Conservation (phyloP, 2,888 invertebrate species). For the Noctua pronuba region DNA sequence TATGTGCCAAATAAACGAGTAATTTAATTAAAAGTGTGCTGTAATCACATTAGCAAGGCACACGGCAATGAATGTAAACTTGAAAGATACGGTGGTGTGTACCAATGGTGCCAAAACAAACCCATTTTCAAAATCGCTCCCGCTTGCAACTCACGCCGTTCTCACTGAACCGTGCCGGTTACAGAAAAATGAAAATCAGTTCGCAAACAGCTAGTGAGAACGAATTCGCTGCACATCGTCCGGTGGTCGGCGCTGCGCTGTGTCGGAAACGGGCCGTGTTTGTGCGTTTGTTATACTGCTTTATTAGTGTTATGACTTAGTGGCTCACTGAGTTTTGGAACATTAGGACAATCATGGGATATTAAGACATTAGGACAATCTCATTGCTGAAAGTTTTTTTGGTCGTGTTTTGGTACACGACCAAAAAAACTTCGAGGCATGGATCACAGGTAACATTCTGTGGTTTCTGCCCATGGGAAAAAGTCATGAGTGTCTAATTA, state of each 20-base stretch:
- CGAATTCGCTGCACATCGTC: constrained; percentile 61
- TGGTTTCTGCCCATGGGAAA: too few relatives aligned
- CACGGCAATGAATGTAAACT: neutral
- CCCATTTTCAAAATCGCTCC: constrained; percentile 1
- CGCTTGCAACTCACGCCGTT: neutral
- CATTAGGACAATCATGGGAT: neutral
- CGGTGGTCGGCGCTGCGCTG: neutral
- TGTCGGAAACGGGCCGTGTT: constrained; percentile 21
- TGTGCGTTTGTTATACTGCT: constrained; percentile 15
- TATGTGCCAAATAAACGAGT: neutral
- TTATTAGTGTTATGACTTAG: constrained; percentile 9
- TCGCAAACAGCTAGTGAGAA: constrained; percentile 63
- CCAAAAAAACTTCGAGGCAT: too few relatives aligned
- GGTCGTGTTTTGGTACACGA: too few relatives aligned
- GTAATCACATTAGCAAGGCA: neutral
- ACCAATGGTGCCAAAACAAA: neutral
- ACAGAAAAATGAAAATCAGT: constrained; percentile 65
- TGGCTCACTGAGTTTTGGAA: neutral
- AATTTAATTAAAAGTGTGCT: neutral
- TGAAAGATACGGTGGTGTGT: neutral
- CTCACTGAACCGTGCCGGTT: constrained; percentile 27
- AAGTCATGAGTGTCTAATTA: too few relatives aligned
- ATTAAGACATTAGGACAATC: neutral
- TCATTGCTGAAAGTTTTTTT: neutral
- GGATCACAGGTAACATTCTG: neutral